Base-by-base conservation (phyloP, 2,113 vertebrate species). In the Pluvialis apricaria region DNA sequence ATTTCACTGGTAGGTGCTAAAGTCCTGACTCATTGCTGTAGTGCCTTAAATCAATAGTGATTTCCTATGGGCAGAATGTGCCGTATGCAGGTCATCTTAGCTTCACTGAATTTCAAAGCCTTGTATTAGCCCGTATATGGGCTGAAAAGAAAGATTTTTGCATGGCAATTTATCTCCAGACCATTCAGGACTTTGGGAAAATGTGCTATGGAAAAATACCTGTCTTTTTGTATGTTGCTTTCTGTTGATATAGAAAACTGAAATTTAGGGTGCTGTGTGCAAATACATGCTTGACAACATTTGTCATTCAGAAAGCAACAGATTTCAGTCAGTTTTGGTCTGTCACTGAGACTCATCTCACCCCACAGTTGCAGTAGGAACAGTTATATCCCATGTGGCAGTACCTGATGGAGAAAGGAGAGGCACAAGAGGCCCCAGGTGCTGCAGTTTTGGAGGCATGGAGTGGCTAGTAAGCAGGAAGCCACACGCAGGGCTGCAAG, bases 401-500 rank as follows among this genome's bases (percentile, higher is more conserved):
- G 22, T 42, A 82, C 7, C 11, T 3, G 28, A 44, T 34, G 8
- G 40, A 82, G 47, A 79, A 79, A 58, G 10, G 25, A 92, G 57
- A 88, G 21, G 55, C 31, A 61, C 28, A 44, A 24, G 65, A 64
- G 18, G 5, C 55, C n/a, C 36, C 28, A 5, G 2, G 28, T 29
- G 31, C 36, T 45, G 32, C n/a, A 55, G 13, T 58, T 90, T 31
- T 40, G 57, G 42, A 68, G 16, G 14, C 24, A 21, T 17, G 32
- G 69, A 68, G 9, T 31, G 38, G 42, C 13, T 25, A 17, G 6
- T 14, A 28, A 60, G 18, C 0, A 4, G 28, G n/a, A 90, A 68
- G 29, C 1, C 8, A 60, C 61, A 87, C 9, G 2, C 0, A 2
- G 24, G 10, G 9, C 18, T 70, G 40, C 55, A 52, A 4, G 34